Evolutionary conservation across 1,140 invertebrate species (phyloP), one percentile per base, ranked within the genome.

Genomic region (Ceratosolen solmsi): DNA sequence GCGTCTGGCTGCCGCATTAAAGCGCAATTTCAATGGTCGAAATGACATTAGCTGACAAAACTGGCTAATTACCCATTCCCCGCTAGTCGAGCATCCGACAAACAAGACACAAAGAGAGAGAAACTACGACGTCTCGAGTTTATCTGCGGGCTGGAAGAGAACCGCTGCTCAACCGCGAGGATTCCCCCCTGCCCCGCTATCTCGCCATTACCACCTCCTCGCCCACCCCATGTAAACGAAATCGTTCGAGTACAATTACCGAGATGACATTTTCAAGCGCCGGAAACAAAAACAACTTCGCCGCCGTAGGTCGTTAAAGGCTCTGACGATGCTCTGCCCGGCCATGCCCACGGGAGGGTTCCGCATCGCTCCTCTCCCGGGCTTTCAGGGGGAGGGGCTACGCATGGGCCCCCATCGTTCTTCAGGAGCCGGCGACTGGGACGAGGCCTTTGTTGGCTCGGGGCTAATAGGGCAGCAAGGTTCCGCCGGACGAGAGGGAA

Each of bases 201-300:
- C n/a, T n/a, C n/a, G n/a, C n/a, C n/a, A n/a, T 13, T 46, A 5
- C 41, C 41, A 46, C 41, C 5, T 13, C 41, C 41, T 5, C 41
- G 41, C 5, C 41, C 41, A 46, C 5, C 5, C 5, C 41, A 7
- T 13, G 51, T 54, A 38, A 63, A n/a, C 63, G 33, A 68, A 68
- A 68, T 68, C 63, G 33, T 68, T 38, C 63, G 33, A 38, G 33
- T 33, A 38, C 63, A 68, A 68, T 68, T 38, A 68, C 33, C n/a
- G 20, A 68, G 63, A 68, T 68, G 63, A 68, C 63, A 38, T 38
- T 68, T 65, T 68, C 20, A 22, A 54, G 20, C 11, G 63, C 36
- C 17, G 36, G 63, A 38, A 68, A 68, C 36, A 20, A 38, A 68
- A 38, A 33, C 20, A 68, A 38, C 63, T 54, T 33, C 63, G 60